phyloP scores from a whole-genome alignment of 2,888 invertebrate species.

The Micoletzkya japonica region DNA sequence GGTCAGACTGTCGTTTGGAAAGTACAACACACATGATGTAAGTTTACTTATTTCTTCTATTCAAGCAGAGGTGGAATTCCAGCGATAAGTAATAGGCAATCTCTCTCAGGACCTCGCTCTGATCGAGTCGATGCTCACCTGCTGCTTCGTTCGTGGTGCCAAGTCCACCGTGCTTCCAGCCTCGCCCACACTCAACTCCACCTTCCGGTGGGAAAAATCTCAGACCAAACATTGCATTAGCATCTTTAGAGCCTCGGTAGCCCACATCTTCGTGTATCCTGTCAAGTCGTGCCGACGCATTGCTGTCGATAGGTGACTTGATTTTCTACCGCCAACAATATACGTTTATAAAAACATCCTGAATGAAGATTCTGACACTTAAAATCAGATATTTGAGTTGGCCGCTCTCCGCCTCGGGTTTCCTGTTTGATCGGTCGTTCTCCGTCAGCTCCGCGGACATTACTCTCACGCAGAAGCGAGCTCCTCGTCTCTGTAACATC shows the following conservation, averaged over 20 bases:
- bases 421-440: slow-evolving; percentile 88
- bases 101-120: slow-evolving; percentile 16
- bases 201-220: not conserved
- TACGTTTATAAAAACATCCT: not conserved
- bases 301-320: slow-evolving; percentile 74
- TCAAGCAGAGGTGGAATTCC: too few relatives aligned
- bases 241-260: slow-evolving; percentile 1
- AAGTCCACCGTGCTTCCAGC: not conserved
- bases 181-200: not conserved
- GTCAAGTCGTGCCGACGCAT: slow-evolving; percentile 87
- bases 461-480: slow-evolving; percentile 85
- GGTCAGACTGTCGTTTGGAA: slow-evolving; percentile 87
- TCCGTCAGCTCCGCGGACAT: slow-evolving; percentile 82
- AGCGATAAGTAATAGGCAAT: not conserved
- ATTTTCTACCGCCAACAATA: not conserved
- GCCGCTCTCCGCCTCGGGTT: slow-evolving; percentile 77
- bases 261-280: slow-evolving; percentile 77
- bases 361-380: not conserved
- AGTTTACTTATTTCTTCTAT: too few relatives aligned
- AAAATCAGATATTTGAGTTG: slow-evolving; percentile 68
- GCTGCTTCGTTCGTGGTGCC: slow-evolving; percentile 24
- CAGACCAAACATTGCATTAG: not conserved
- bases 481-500: slow-evolving; percentile 74
- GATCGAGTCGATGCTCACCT: slow-evolving; percentile 24
- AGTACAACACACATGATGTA: slow-evolving; percentile 71